These are phyloP conservation scores for Cynaeus angustus DNA, from an alignment of 2,888 invertebrate genomes.

Conservation along the genomic window DNA sequence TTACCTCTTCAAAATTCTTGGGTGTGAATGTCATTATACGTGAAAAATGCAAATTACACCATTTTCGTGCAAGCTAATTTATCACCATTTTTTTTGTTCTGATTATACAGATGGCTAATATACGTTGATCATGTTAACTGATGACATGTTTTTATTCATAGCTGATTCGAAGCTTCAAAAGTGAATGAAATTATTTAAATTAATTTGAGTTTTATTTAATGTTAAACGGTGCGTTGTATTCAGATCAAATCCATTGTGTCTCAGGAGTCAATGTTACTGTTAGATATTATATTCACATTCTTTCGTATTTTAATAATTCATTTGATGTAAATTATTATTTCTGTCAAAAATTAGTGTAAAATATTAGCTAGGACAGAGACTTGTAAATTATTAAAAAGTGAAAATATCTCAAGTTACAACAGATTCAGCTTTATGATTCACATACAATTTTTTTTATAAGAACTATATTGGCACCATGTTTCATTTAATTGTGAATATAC, in stretches of 20 bases:
- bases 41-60: not conserved
- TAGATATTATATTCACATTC: not conserved
- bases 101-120: not conserved
- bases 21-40: not conserved
- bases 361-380: not conserved
- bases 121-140: not conserved
- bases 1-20: not conserved
- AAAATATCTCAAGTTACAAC: no score
- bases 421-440: no score
- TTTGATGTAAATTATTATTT: not conserved
- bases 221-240: not conserved
- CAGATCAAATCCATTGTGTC: not conserved
- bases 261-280: not conserved
- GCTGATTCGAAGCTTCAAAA: not conserved
- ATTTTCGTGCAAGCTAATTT: not conserved
- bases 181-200: not conserved
- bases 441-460: no score
- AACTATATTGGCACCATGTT: no score
- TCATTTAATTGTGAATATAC: no score
- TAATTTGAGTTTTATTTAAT: not conserved
- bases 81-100: not conserved
- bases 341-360: not conserved
- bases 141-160: not conserved
- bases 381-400: no score
- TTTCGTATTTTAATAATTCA: not conserved